Percentiles rank a stretch among this genome's conserved stretches.
These are phyloP conservation scores for Aquatica leii DNA, from an alignment of 2,888 invertebrate genomes.

Conservation along the genomic window DNA sequence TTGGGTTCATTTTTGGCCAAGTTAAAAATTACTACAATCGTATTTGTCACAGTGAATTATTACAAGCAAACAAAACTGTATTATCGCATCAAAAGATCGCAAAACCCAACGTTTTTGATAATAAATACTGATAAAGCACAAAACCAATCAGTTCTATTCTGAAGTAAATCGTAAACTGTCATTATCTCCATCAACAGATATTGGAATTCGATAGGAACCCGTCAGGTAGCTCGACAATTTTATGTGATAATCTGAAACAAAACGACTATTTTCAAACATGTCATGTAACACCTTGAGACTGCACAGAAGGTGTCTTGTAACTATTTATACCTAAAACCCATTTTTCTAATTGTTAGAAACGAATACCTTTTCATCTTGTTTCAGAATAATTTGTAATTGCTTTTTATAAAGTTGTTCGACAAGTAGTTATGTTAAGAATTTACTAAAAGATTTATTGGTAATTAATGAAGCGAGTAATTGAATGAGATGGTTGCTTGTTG, in stretches of 20 bases:
- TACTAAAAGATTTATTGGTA: no score
- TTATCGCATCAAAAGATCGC: slow-evolving; percentile 21
- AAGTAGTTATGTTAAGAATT: no score
- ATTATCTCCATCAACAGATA: slow-evolving; percentile 32
- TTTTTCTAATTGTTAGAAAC: no score
- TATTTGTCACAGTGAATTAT: background rate
- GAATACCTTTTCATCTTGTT: no score
- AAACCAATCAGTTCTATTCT: slow-evolving; percentile 30
- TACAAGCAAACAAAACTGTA: slow-evolving; percentile 9
- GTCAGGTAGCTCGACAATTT: slow-evolving; percentile 33
- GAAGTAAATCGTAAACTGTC: slow-evolving; percentile 24
- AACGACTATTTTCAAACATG: slow-evolving; percentile 34
- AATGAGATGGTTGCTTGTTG: no score
- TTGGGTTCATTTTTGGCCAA: no score
- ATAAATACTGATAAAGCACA: slow-evolving; percentile 17
- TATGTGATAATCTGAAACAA: slow-evolving; percentile 38
- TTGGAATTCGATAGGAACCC: slow-evolving; percentile 30
- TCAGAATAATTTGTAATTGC: no score
- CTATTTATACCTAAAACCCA: no score
- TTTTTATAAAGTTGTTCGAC: no score
- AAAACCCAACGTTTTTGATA: slow-evolving; percentile 20
- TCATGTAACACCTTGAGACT: slow-evolving; percentile 37
- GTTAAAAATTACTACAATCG: no score
- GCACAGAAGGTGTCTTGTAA: slow-evolving; percentile 10
- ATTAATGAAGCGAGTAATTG: no score